Conservation (phyloP, 2,888 invertebrate genomes). For the Cylloceria caligata region DNA sequence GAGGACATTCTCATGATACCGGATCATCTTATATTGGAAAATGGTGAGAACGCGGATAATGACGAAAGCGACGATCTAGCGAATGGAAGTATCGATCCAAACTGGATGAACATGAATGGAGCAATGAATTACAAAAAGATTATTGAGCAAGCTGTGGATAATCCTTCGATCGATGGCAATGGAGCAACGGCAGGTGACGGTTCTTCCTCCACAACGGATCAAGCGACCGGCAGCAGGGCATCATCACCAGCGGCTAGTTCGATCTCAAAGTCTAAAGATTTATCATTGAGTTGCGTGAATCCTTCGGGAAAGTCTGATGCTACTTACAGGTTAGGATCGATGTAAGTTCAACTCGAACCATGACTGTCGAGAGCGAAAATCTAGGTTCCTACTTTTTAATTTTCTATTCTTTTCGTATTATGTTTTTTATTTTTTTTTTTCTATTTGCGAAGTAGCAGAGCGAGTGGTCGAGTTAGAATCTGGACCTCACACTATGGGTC, state of each 20-base stretch:
- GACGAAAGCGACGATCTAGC: conserved; percentile 26
- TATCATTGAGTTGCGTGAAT: conserved; percentile 81
- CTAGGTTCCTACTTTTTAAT: conserved; percentile 9
- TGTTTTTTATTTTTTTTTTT: background rate
- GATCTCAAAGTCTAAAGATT: conserved; percentile 68
- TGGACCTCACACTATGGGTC: conserved; percentile 42
- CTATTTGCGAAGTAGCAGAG: background rate
- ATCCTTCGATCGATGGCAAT: conserved; percentile 21
- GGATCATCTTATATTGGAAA: conserved; percentile 53
- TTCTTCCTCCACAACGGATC: background rate
- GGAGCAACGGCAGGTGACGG: background rate
- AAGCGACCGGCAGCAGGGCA: conserved; percentile 59
- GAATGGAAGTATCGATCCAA: conserved; percentile 34
- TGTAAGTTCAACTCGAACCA: conserved; percentile 79
- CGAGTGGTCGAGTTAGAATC: background rate
- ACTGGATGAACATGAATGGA: conserved; percentile 32
- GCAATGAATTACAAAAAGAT: conserved; percentile 57
- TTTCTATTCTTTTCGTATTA: background rate
- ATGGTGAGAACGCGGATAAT: conserved; percentile 51
- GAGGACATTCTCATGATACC: conserved; percentile 78
- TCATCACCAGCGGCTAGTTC: conserved; percentile 60
- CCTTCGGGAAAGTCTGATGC: conserved; percentile 72
- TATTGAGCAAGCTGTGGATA: conserved; percentile 32
- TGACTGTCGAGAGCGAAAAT: conserved; percentile 61
- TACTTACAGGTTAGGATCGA: conserved; percentile 81